Percentiles rank a stretch among this genome's conserved stretches.
Evolutionary conservation across 2,797 vertebrate species (phyloP).

Genomic region (Moxostoma hubbsi): DNA sequence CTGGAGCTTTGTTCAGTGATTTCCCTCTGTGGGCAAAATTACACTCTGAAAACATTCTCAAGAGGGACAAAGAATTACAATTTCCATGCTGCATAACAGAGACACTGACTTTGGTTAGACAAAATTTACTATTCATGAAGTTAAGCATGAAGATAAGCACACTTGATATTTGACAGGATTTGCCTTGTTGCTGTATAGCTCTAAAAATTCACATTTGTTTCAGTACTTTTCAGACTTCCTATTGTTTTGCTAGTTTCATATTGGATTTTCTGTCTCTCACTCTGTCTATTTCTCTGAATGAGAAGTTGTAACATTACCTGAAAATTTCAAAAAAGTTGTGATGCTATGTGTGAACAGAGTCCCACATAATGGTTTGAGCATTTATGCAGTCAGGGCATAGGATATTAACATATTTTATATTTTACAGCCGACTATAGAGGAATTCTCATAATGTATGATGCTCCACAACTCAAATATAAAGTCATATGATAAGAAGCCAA

Average conservation of each 20-base stretch:
- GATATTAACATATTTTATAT: too few species aligned
- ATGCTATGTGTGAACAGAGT: too few species aligned
- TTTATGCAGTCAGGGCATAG: too few species aligned
- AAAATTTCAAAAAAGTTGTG: too few species aligned
- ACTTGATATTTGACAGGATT: background rate
- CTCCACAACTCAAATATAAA: too few species aligned
- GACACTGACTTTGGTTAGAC: conserved; percentile 3
- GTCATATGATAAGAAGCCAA: too few species aligned
- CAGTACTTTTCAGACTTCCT: background rate
- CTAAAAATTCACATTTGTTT: conserved; percentile 6
- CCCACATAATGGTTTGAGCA: too few species aligned
- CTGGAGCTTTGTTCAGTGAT: background rate
- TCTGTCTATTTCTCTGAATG: background rate
- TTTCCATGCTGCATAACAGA: background rate
- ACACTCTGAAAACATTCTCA: background rate
- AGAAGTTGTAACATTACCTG: too few species aligned
- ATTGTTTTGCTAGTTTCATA: background rate
- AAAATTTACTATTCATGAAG: background rate
- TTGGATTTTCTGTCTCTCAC: background rate
- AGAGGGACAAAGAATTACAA: background rate
- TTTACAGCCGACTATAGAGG: too few species aligned
- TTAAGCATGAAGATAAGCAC: background rate
- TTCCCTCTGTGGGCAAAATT: background rate
- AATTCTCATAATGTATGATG: too few species aligned
- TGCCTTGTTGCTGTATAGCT: conserved; percentile 1